Base-by-base conservation (phyloP, 2,888 invertebrate genomes). In the Bombyx huttoni region DNA sequence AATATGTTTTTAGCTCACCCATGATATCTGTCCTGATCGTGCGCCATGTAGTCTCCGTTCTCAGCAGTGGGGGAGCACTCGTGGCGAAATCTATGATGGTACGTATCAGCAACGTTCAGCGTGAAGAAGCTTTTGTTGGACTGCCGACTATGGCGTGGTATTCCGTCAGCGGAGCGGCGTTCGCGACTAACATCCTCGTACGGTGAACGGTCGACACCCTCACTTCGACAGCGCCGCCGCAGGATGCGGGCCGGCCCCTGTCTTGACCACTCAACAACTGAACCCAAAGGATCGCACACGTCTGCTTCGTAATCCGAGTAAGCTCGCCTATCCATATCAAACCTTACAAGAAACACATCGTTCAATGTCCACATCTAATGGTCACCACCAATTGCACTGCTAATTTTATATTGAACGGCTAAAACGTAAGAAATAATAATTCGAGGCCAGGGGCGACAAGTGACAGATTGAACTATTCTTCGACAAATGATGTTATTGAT, bases 191-290 rank as follows among this genome's bases (percentile, higher is more conserved):
- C 83, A 83, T 87, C 82, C 75, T 88, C 88, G 65, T 81, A 88
- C 50, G 88, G 86, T 59, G 88, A 87, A 51, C 86, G 78, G 59
- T 89, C 89, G 48, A 89, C 70, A 50, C 89, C 87, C 64, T 89
- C 89, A 65, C 89, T 89, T 63, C 86, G 86, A 66, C 89, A 89
- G 60, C 89, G 82, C 52, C 89, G 83, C 60, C 89, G 81, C 62
- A 85, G 62, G 56, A 87, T 81, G 48, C 83, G 79, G 54, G 85
- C 87, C 61, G 85, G 78, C 56, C 74, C 77, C 52, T 79, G 72
- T 55, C 74, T 74, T 53, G 81, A 71, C 75, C 81, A 81, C 76
- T 83, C 80, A 62, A 85, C 70, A 58, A 83, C 82, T 49, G 81
- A 78, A 54, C 75, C 81, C 56, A 88, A 63, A 33, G 83, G 82